Conservation (phyloP, 2,888 invertebrate genomes). For the Acronicta psi region DNA sequence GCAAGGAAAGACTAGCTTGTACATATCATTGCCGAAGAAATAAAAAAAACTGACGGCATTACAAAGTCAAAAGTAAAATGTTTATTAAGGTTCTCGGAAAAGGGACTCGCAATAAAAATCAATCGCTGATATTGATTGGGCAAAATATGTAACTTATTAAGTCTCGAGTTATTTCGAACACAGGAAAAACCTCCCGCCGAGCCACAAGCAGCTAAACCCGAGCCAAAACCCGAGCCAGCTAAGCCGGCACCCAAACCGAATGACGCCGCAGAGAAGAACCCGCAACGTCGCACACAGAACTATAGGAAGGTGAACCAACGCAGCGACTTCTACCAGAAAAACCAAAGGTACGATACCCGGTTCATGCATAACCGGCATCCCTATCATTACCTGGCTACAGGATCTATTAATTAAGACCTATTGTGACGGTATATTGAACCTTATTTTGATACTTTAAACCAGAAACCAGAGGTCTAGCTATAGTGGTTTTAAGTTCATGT, state of each 20-base stretch:
- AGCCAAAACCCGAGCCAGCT: conserved; percentile 59
- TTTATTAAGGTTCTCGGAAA: no score
- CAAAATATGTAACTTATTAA: background rate
- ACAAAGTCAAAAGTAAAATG: no score
- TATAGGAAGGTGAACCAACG: conserved; percentile 78
- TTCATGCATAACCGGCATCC: conserved; percentile 82
- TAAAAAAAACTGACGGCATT: no score
- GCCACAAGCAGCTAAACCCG: conserved; percentile 53
- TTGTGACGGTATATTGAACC: conserved; percentile 31
- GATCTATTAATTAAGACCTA: conserved; percentile 80
- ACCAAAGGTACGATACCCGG: conserved; percentile 81
- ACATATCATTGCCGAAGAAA: no score
- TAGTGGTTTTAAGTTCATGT: background rate
- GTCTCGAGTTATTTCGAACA: background rate
- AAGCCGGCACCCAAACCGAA: conserved; percentile 66
- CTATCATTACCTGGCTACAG: conserved; percentile 83
- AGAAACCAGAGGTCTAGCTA: background rate
- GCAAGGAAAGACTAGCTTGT: no score
- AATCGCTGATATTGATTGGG: no score
- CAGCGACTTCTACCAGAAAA: conserved; percentile 79
- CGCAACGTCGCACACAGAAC: conserved; percentile 76
- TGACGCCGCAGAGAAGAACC: conserved; percentile 72
- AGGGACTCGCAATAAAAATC: no score
- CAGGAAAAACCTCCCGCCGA: conserved; percentile 73
- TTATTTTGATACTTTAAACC: conserved; percentile 34